Conservation (phyloP, 2,113 vertebrate species). For the Xiphophorus couchianus region DNA sequence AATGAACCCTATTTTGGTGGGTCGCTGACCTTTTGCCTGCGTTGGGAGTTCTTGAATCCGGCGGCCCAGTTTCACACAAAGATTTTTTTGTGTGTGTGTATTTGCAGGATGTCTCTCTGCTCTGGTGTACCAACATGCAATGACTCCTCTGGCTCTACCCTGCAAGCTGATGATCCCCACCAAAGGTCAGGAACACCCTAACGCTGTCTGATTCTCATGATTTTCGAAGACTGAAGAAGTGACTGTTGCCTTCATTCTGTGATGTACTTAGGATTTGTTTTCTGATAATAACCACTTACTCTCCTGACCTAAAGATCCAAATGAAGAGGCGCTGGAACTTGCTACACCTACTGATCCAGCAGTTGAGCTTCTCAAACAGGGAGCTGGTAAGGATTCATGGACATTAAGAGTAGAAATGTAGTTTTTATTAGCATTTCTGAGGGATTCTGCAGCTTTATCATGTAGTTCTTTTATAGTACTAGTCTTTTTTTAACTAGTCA, state of each 20-base stretch:
- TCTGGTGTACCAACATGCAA: conserved; percentile 97
- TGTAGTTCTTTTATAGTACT: too few species aligned
- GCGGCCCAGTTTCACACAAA: not conserved
- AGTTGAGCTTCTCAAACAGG: conserved; percentile 90
- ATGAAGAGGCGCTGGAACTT: conserved; percentile 90
- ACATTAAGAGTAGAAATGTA: not conserved
- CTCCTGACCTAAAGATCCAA: conserved; percentile 83
- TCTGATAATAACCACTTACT: not conserved
- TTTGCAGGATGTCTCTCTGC: conserved; percentile 91
- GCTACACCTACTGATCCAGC: conserved; percentile 82
- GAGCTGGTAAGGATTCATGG: conserved; percentile 80
- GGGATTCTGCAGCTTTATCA: not conserved
- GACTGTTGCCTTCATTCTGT: not conserved
- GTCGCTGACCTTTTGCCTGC: conserved; percentile 26
- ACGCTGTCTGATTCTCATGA: too few species aligned
- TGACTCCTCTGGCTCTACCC: conserved; percentile 94
- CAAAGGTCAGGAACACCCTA: conserved; percentile 83
- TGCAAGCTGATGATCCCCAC: conserved; percentile 96
- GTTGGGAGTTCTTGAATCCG: not conserved
- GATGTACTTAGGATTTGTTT: not conserved
- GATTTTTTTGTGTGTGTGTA: not conserved
- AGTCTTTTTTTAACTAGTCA: too few species aligned
- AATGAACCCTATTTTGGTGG: conserved; percentile 96
- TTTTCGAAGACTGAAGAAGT: not conserved
- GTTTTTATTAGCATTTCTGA: not conserved